phyloP scores from a whole-genome alignment of 1,140 invertebrate genomes.

The Nylanderia fulva region DNA sequence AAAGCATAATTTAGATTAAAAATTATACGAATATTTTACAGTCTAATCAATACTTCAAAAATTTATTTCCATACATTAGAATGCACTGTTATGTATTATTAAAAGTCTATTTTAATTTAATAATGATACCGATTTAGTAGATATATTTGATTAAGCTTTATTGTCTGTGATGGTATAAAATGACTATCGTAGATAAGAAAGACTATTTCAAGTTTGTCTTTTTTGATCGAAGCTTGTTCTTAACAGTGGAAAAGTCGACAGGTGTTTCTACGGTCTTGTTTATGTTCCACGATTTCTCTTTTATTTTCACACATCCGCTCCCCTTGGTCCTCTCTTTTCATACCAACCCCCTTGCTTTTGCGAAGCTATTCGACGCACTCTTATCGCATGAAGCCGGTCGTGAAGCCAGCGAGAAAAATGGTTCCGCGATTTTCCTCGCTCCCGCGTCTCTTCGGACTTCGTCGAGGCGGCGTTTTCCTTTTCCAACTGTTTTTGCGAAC shows the following conservation, averaged over 20 bases:
- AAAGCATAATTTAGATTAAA: too few species aligned
- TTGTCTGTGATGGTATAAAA: too few species aligned
- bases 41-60: background rate
- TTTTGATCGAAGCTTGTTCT: background rate
- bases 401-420: constrained; percentile 71
- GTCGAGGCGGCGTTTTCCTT: constrained; percentile 17
- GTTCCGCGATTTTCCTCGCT: constrained; percentile 61
- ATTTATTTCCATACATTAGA: background rate
- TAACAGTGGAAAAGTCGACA: constrained; percentile 24
- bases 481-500: background rate
- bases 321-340: background rate
- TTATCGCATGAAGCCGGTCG: constrained; percentile 70
- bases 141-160: background rate
- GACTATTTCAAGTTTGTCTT: background rate
- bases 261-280: constrained; percentile 46
- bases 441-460: constrained; percentile 41
- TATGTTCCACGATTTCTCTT: constrained; percentile 36
- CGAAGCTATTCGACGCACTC: constrained; percentile 66
- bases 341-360: background rate
- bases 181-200: constrained; percentile 3
- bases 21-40: background rate
- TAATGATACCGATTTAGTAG: background rate
- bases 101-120: background rate
- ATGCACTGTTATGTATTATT: too few species aligned
- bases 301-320: constrained; percentile 12